Base-by-base conservation (phyloP, 2,888 invertebrate genomes). In the Acleris holmiana region DNA sequence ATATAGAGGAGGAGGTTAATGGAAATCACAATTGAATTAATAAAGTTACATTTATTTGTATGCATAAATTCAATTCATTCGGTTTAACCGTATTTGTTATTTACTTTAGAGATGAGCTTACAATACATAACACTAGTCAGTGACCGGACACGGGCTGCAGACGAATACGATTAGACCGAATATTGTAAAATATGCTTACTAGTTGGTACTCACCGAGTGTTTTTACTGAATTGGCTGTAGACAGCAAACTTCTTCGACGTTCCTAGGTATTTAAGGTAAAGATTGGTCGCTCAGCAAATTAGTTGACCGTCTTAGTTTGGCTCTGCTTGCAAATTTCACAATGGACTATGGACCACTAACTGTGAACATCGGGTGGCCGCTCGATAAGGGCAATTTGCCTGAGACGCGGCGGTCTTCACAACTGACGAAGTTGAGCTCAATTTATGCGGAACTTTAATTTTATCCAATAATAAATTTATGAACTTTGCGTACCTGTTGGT, bases 341-440 rank as follows among this genome's bases (percentile, higher is more conserved):
- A 80, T 80, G 79, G 82, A 80, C 80, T 78, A 77, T 77, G 76
- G 78, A 77, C 82, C 78, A 78, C 83, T 82, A 82, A 81, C 84
- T 84, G 83, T 79, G 80, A 82, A 84, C 82, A 81, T 79, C 78
- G 79, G 73, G 75, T 75, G 72, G 75, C 47, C 59, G 49, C 67
- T 73, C 76, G 83, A 83, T 84, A 83, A 82, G 83, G 83, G 83
- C 82, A 82, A 82, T 84, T 86, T 85, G 76, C 77, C 61, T 63
- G 69, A 70, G 70, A 63, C 69, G 62, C 46, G 55, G 73, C 75
- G 76, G 76, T 78, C 77, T 79, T 79, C 79, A 75, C 74, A 80
- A 74, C 73, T 79, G 72, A 75, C 74, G 70, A 72, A 73, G 75
- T 69, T 69, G 44, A 23, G 49, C 48, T 51, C 61, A 75, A 75